Base-by-base conservation (phyloP, 2,113 vertebrate species). In the Propithecus coquereli region DNA sequence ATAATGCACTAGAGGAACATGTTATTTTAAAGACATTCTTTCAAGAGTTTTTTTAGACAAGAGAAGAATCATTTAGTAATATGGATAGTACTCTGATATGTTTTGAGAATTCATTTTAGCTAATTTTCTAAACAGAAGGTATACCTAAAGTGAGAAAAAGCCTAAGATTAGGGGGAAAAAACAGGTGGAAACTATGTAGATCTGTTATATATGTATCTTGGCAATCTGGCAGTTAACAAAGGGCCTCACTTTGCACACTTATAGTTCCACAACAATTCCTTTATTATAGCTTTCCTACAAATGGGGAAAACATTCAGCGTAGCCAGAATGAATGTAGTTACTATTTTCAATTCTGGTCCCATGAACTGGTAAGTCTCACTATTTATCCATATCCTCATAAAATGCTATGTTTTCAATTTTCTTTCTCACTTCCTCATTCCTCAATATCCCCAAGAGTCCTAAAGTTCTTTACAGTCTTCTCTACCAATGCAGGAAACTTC, bases 61-160 rank as follows among this genome's bases (percentile, higher is more conserved):
- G 82, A 86, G 82, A 89, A 85, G 66, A 91, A 50, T 81, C 30
- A 83, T 93, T 90, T 91, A 85, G 32, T 77, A 93, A 83, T 74
- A 70, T 65, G 83, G 54, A 57, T 70, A 87, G 37, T 88, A 59
- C 59, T 91, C 73, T 82, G 32, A 57, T 85, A 25, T 94, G 45
- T 68, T 94, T 84, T 85, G 90, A 87, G 73, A 74, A 61, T 70
- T 70, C 22, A 86, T 95, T 93, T 92, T 86, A 91, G 76, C 40
- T 86, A 45, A 47, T 47, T 85, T 95, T 87, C 80, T 94, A 79
- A 93, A 91, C 43, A 93, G 52, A 77, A 70, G 43, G 17, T 89
- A 79, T 37, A 61, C 30, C 45, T 84, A 87, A 86, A 57, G 5
- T 27, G 43, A 74, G 54, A 54, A 71, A 70, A 68, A 18, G 45